A percentile compares a stretch with the other conserved stretches of the same genome.
phyloP scores from a whole-genome alignment of 2,113 vertebrate species.

The Phalacrocorax brasilianus region DNA sequence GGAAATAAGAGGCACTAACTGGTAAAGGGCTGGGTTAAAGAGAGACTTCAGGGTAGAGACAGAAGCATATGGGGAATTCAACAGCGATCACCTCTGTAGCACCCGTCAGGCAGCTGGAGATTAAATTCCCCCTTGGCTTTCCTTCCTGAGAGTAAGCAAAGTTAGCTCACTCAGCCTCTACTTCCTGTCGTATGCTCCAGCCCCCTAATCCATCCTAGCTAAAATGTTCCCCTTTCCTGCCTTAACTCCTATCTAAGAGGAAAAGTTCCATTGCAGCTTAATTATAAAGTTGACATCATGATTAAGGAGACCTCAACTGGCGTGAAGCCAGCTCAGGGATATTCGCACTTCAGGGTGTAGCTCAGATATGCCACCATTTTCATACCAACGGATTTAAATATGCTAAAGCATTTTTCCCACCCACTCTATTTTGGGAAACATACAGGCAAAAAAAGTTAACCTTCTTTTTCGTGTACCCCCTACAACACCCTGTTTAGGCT shows the following conservation, averaged over 20 bases:
- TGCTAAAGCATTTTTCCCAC: not conserved
- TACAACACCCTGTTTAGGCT: not conserved
- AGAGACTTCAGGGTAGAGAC: not conserved
- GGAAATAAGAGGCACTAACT: not conserved
- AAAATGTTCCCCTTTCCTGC: not conserved
- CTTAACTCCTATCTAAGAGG: not conserved
- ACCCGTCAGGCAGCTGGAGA: not conserved
- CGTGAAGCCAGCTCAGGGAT: not conserved
- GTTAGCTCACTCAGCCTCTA: not conserved
- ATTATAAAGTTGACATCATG: not conserved
- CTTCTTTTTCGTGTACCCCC: not conserved
- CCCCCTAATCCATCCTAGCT: not conserved
- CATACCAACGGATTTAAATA: not conserved
- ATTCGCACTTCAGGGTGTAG: not conserved
- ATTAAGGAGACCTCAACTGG: not conserved
- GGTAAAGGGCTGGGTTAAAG: not conserved
- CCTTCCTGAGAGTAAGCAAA: not conserved
- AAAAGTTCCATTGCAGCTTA: not conserved
- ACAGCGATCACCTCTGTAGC: not conserved
- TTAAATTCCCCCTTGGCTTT: not conserved
- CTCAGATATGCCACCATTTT: not conserved
- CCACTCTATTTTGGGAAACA: not conserved
- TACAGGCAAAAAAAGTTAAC: not conserved
- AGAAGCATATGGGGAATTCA: not conserved
- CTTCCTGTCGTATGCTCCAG: not conserved